Percentiles rank a stretch among this genome's conserved stretches.
Conservation (phyloP, 1,140 invertebrate genomes). For the Acromyrmex heyeri region DNA sequence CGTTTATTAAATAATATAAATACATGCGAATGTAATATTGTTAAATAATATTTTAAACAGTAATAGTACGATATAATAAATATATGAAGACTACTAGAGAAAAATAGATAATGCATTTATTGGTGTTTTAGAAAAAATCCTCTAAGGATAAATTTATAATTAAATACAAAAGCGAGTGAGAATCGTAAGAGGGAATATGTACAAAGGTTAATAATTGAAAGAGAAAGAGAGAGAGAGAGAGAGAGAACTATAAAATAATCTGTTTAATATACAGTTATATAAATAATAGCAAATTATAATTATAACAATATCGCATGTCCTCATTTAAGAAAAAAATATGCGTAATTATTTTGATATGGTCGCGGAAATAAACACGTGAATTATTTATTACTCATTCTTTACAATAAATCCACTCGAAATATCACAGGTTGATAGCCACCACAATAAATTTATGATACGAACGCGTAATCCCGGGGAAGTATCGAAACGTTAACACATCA, state of each 20-base stretch:
- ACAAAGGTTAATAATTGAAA: no score
- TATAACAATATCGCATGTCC: background rate
- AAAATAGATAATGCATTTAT: no score
- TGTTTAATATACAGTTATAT: background rate
- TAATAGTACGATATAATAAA: background rate
- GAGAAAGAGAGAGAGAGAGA: background rate
- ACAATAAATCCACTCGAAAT: conserved; percentile 2
- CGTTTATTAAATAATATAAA: background rate
- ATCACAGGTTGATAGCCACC: background rate
- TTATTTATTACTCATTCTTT: conserved; percentile 20
- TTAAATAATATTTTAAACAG: background rate
- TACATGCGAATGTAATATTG: background rate
- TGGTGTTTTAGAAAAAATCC: no score
- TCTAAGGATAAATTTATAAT: no score
- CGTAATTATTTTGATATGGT: background rate
- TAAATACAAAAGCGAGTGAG: no score
- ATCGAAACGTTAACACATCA: background rate
- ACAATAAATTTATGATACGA: conserved; percentile 25
- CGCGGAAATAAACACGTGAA: conserved; percentile 6
- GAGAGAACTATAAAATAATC: background rate
- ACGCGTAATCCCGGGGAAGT: conserved; percentile 1
- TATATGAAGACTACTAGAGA: background rate
- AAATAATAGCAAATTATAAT: conserved; percentile 4
- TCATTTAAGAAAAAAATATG: background rate
- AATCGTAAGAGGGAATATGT: no score